phyloP scores from a whole-genome alignment of 2,797 vertebrate genomes.

The Sebastes hubbsi region DNA sequence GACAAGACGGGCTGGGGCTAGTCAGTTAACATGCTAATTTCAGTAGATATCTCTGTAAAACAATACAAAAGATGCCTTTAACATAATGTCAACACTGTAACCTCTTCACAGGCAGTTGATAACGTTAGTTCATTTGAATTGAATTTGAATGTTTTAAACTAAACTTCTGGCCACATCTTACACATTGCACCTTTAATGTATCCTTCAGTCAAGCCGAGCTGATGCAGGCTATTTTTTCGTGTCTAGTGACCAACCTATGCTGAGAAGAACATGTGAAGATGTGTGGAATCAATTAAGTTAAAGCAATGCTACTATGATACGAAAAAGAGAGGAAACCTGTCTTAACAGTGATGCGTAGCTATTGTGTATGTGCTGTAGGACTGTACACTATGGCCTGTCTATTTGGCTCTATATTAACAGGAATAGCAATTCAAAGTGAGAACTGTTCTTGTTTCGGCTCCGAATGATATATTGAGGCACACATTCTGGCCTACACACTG shows the following conservation, averaged over 20 bases:
- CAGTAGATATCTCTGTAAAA: too few relatives aligned
- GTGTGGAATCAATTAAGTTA: too few relatives aligned
- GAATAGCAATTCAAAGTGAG: conserved; percentile 30
- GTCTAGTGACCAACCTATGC: neutral
- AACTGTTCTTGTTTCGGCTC: neutral
- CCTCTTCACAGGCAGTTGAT: too few relatives aligned
- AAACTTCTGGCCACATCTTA: too few relatives aligned
- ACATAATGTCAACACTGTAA: too few relatives aligned
- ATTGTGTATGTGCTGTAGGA: neutral
- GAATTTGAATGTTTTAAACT: too few relatives aligned
- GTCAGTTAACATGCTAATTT: too few relatives aligned
- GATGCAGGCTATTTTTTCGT: neutral
- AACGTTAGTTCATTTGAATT: too few relatives aligned
- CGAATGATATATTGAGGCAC: conserved; percentile 38
- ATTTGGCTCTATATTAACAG: conserved; percentile 25
- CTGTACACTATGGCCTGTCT: neutral
- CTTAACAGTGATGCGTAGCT: neutral
- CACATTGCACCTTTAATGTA: neutral
- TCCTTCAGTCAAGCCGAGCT: neutral
- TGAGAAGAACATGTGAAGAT: neutral
- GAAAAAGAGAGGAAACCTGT: neutral
- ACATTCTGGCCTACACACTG: conserved; percentile 16
- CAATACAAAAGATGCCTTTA: too few relatives aligned
- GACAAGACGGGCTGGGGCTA: too few relatives aligned
- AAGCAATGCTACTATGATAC: neutral